Percentiles rank a stretch among this genome's conserved stretches.
phyloP scores from a whole-genome alignment of 2,113 vertebrate genomes.

The Danionella cerebrum region DNA sequence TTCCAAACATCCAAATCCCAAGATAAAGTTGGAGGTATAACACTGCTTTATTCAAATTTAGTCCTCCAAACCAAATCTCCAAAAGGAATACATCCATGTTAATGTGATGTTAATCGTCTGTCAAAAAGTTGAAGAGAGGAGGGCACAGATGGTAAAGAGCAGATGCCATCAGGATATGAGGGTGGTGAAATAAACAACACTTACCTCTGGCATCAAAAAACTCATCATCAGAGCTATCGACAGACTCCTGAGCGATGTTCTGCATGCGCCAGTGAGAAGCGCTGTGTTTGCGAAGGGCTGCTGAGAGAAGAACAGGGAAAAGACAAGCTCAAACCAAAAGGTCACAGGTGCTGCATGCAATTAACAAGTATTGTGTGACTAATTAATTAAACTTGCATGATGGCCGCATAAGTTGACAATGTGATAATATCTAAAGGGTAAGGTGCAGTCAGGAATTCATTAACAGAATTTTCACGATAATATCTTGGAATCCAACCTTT shows the following conservation, averaged over 20 bases:
- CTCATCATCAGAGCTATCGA: constrained; percentile 95
- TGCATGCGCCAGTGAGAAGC: constrained; percentile 77
- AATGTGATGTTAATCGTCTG: too few species aligned
- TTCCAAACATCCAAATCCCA: too few species aligned
- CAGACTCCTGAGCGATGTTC: constrained; percentile 80
- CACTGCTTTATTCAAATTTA: too few species aligned
- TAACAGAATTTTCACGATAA: background rate
- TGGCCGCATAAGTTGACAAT: background rate
- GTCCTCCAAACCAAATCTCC: too few species aligned
- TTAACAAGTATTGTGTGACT: constrained; percentile 14
- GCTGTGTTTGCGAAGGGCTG: constrained; percentile 64
- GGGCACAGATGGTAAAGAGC: background rate
- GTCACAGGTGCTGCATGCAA: background rate
- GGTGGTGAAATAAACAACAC: constrained; percentile 43
- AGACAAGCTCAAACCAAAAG: constrained; percentile 9
- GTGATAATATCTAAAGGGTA: background rate
- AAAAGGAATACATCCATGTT: background rate
- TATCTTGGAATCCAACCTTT: too few species aligned
- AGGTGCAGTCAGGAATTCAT: background rate
- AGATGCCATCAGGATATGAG: background rate
- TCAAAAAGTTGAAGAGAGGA: background rate
- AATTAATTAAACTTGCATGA: constrained; percentile 12
- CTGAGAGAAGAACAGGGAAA: constrained; percentile 51
- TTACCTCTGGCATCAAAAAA: constrained; percentile 96
- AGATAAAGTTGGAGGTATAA: too few species aligned